A percentile compares a stretch with the other conserved stretches of the same genome.
phyloP scores from a whole-genome alignment of 2,113 vertebrate species.

The Speoplatyrhinus poulsoni region DNA sequence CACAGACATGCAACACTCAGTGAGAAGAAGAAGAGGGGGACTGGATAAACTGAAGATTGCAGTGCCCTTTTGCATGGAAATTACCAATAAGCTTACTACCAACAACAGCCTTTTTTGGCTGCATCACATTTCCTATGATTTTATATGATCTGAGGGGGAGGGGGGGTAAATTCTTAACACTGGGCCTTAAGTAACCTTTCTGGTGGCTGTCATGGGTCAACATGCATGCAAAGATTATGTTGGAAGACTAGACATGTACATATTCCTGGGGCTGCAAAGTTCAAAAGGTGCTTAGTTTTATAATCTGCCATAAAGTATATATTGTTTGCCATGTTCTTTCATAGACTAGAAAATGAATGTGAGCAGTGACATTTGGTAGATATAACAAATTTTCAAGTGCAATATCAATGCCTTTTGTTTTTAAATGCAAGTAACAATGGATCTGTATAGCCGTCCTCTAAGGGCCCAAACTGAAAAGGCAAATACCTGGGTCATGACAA shows the following conservation, averaged over 20 bases:
- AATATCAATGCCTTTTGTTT: background rate
- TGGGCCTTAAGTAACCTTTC: too few relatives aligned
- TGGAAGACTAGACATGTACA: constrained; percentile 1
- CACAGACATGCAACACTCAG: constrained; percentile 6
- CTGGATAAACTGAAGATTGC: constrained; percentile 33
- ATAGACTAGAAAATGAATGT: constrained; percentile 11
- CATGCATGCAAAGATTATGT: too few relatives aligned
- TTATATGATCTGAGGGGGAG: too few relatives aligned
- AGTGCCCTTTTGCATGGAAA: constrained; percentile 59
- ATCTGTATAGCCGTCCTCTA: constrained; percentile 10
- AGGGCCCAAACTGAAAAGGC: constrained; percentile 46
- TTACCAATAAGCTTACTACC: constrained; percentile 27
- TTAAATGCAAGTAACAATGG: constrained; percentile 12
- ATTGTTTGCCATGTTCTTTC: background rate
- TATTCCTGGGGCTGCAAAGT: background rate
- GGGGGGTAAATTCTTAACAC: too few relatives aligned
- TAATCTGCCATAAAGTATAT: background rate
- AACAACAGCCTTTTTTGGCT: constrained; percentile 22
- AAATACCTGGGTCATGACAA: background rate
- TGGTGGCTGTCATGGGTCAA: too few relatives aligned
- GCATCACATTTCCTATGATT: constrained; percentile 16
- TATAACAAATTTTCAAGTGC: background rate
- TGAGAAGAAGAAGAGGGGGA: background rate
- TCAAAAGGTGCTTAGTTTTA: background rate
- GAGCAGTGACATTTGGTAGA: constrained; percentile 15